Conservation (phyloP, 23 tunicate species). For the Halocynthia roretzi region DNA sequence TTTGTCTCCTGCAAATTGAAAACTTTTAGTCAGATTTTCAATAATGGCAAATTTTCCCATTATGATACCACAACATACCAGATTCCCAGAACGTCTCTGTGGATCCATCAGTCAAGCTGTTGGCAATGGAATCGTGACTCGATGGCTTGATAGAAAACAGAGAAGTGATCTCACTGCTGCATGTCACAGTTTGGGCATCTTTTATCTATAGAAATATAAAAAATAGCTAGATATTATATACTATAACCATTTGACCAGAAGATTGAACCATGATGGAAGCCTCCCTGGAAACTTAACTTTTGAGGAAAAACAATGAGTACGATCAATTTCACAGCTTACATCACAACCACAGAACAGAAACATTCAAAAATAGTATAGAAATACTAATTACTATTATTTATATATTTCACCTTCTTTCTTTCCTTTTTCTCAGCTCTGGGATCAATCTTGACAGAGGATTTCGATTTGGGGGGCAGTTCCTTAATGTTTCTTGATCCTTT, state of each 20-base stretch:
- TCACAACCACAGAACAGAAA: too few relatives aligned
- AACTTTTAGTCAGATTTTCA: neutral
- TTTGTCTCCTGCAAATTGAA: slow-evolving; percentile 40
- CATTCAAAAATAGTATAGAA: too few relatives aligned
- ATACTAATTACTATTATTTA: too few relatives aligned
- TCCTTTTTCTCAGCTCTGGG: too few relatives aligned
- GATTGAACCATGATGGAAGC: neutral
- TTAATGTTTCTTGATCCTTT: too few relatives aligned
- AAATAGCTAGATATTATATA: neutral
- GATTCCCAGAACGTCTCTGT: slow-evolving; percentile 89
- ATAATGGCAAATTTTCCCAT: neutral
- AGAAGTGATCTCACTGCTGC: slow-evolving; percentile 26
- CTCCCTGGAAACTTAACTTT: neutral
- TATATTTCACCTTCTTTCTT: too few relatives aligned
- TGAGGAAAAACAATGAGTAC: neutral
- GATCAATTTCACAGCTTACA: too few relatives aligned
- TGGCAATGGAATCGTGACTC: slow-evolving; percentile 50
- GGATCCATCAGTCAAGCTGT: slow-evolving; percentile 59
- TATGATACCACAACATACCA: slow-evolving; percentile 20
- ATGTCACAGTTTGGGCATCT: neutral
- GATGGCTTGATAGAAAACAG: slow-evolving; percentile 45
- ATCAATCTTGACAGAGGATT: too few relatives aligned
- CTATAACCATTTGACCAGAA: neutral
- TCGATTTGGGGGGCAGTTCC: too few relatives aligned
- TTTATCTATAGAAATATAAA: too few relatives aligned